phyloP scores from a whole-genome alignment of 2,888 invertebrate genomes.

The Agriopis marginaria region DNA sequence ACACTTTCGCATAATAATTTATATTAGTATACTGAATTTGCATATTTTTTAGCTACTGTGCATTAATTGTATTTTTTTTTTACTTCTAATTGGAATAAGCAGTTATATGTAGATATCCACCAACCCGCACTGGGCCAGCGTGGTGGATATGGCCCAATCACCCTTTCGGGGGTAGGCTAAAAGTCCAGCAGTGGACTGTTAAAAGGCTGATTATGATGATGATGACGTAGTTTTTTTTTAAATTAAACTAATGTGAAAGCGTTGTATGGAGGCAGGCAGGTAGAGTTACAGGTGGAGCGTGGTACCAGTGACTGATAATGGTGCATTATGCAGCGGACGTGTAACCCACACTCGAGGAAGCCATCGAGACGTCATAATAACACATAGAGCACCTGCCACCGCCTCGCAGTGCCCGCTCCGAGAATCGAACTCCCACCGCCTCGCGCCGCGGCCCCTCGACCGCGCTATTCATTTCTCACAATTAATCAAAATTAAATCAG shows the following conservation, averaged over 20 bases:
- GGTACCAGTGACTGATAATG: constrained; percentile 64
- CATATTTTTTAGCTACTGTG: too few relatives aligned
- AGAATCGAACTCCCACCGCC: constrained; percentile 38
- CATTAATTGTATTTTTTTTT: too few relatives aligned
- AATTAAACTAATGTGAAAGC: constrained; percentile 12
- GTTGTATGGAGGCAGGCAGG: constrained; percentile 34
- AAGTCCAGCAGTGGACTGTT: too few relatives aligned
- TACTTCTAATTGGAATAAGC: too few relatives aligned
- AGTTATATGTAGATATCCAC: too few relatives aligned
- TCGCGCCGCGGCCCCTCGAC: constrained; percentile 48
- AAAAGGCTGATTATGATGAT: too few relatives aligned
- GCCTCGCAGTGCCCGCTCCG: constrained; percentile 37
- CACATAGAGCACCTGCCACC: constrained; percentile 7
- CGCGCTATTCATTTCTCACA: constrained; percentile 81
- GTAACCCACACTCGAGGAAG: constrained; percentile 51
- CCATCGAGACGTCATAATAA: constrained; percentile 47
- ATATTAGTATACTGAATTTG: too few relatives aligned
- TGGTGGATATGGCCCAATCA: too few relatives aligned
- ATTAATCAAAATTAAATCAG: constrained; percentile 86
- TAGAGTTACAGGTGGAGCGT: constrained; percentile 42
- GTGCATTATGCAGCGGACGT: constrained; percentile 55
- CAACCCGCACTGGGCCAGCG: too few relatives aligned
- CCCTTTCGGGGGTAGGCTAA: too few relatives aligned
- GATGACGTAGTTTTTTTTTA: too few relatives aligned
- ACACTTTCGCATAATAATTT: too few relatives aligned